A percentile compares a stretch with the other conserved stretches of the same genome.
Conservation (phyloP, 92 coral and sea anemone genomes). For the Palythoa grandis region DNA sequence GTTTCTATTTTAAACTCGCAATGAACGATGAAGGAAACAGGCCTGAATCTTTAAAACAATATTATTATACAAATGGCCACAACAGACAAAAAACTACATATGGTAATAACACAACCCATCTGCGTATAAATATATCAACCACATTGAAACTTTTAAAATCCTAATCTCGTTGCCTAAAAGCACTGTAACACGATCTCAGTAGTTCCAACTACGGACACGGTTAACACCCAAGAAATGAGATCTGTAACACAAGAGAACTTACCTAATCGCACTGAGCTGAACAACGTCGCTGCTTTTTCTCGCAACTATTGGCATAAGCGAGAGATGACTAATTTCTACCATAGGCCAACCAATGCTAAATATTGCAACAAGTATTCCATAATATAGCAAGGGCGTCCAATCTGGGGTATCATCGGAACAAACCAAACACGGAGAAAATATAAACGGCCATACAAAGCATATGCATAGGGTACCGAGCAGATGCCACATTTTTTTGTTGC, state of each 20-base stretch:
- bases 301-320: conserved; percentile 87
- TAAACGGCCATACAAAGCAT: conserved; percentile 85
- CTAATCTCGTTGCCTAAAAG: too few relatives aligned
- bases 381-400: conserved; percentile 72
- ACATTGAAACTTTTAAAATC: too few relatives aligned
- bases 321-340: conserved; percentile 92
- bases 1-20: background rate
- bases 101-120: too few relatives aligned
- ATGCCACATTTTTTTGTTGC: conserved; percentile 93
- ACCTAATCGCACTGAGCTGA: conserved; percentile 86
- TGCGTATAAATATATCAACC: too few relatives aligned
- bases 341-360: conserved; percentile 89
- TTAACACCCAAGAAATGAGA: background rate
- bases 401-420: conserved; percentile 64
- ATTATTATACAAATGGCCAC: too few relatives aligned
- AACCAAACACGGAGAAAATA: conserved; percentile 74
- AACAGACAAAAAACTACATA: too few relatives aligned
- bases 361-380: conserved; percentile 66
- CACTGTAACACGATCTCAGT: background rate
- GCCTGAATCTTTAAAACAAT: too few relatives aligned
- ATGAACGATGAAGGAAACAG: too few relatives aligned
- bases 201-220: background rate
- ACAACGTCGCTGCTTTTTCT: conserved; percentile 71
- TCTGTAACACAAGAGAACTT: background rate
- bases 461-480: conserved; percentile 78